Evolutionary conservation across 2,113 vertebrate genomes (phyloP), one percentile per base, ranked within the genome.

Genomic region (Anser brachyrhynchus): DNA sequence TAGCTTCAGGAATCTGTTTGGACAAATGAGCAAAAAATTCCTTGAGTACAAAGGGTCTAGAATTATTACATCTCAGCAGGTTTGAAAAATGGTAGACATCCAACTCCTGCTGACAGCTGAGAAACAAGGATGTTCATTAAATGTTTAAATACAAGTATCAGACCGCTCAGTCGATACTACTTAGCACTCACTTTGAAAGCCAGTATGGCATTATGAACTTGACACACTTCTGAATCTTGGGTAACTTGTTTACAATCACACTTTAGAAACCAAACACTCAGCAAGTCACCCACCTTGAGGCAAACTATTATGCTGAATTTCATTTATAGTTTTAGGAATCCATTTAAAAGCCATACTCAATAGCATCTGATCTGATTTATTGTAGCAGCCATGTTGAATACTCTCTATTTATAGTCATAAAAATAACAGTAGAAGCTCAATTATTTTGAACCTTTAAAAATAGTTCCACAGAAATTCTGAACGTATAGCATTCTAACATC

Each of bases 341-440:
- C 69, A 91, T 89, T 97, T 93, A 94, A 95, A 94, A 97, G 22
- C 21, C 81, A 92, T 46, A 89, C 10, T 54, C 41, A 41, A 26
- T 55, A 77, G 39, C 59, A 70, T 26, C 72, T 93, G 84, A 96
- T 84, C 87, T 85, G 73, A 74, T 87, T 90, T 84, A 79, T 25
- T 80, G 67, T 10, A 91, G 74, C 44, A 77, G 80, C 54, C 35
- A 29, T 57, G 3, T 29, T 74, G 77, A 82, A 84, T 91, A 69
- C 87, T 80, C 43, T 69, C 41, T 59, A 86, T 69, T 91, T 74
- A 70, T n/a, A 90, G 28, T 21, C 71, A 75, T 25, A 93, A 77
- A 95, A 95, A 73, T 89, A 84, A 83, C 39, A 66, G 26, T 29
- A 89, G 58, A 87, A 95, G 86, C 44, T 79, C 5, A n/a, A 41